Evolutionary conservation across 2,797 vertebrate species (phyloP), one percentile per base, ranked within the genome.

Genomic region (Denticeps clupeoides): DNA sequence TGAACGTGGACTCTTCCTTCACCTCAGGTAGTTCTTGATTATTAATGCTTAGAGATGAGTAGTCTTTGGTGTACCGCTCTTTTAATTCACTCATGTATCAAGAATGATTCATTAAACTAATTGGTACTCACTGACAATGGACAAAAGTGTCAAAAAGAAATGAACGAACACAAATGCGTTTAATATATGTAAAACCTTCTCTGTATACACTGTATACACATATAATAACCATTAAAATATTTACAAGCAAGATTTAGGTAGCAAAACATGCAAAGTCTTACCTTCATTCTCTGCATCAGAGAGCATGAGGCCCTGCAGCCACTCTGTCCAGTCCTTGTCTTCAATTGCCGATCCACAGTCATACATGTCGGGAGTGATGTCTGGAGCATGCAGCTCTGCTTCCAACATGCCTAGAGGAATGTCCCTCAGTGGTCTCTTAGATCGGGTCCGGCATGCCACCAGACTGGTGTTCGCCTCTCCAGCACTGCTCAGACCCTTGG

Each of bases 351-450:
- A 27, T 23, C 46, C 41, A 10, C 55, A 58, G 27, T 93, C 90
- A 0, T 97, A 96, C 93, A 97, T 96, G 61, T 98, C 93, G 0
- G 89, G 86, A 0, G 93, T 95, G 68, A 93, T 93, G 29, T 98
- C 94, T 0, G 91, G 91, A 2, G 92, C 84, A 6, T 67, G 77
- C 2, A 98, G 90, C 69, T 89, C 83, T 0, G 94, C 94, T 73
- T 98, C 94, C 62, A 98, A 74, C 52, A 83, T 87, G 11, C 85
- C 89, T 8, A 98, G 70, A 1, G 91, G 90, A 0, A 98, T 72
- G 9, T 93, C 77, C 5, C 86, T 88, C 47, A 98, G 67, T 0
- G 82, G 88, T 2, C 82, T 74, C 69, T 94, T 98, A 1, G 94
- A 97, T 1, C 94, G 88, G 0, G 93, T 98, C 7, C 94, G 81